Percentiles rank a stretch among this genome's conserved stretches.
phyloP scores from a whole-genome alignment of 2,888 invertebrate genomes.

The Pheosia tremula region DNA sequence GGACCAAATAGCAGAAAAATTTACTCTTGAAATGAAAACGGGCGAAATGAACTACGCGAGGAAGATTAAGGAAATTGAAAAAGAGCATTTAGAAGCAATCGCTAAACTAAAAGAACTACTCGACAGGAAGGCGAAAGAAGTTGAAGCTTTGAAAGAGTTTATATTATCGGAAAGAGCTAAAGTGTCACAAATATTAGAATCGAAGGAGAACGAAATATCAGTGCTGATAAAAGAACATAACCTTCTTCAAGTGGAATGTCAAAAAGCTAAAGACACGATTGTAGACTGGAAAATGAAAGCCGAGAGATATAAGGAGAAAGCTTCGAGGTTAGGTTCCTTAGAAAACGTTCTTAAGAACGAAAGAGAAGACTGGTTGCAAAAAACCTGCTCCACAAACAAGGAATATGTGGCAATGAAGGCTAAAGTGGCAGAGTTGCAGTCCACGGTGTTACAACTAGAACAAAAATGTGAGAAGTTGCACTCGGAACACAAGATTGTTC shows the following conservation, averaged over 20 bases:
- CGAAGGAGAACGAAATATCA: constrained; percentile 80
- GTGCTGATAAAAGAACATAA: constrained; percentile 76
- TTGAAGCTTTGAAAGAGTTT: constrained; percentile 79
- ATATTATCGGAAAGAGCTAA: constrained; percentile 79
- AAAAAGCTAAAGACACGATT: constrained; percentile 63
- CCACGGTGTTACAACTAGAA: constrained; percentile 73
- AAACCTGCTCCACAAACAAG: constrained; percentile 56
- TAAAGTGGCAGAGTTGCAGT: constrained; percentile 71
- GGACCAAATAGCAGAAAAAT: constrained; percentile 88
- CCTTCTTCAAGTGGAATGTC: constrained; percentile 63
- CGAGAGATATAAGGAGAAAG: constrained; percentile 69
- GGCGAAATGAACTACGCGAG: constrained; percentile 82
- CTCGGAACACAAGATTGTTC: constrained; percentile 75
- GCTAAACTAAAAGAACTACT: constrained; percentile 76
- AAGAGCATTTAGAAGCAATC: constrained; percentile 72
- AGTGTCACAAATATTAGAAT: constrained; percentile 77
- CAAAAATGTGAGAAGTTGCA: constrained; percentile 62
- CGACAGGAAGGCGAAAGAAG: constrained; percentile 81
- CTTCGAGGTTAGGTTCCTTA: constrained; percentile 62
- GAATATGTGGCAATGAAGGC: constrained; percentile 71
- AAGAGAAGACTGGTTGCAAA: constrained; percentile 69
- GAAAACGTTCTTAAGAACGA: constrained; percentile 66
- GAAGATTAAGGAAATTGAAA: constrained; percentile 78
- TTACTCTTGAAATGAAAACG: constrained; percentile 85
- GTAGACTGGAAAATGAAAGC: constrained; percentile 67